These are phyloP conservation scores for Euclidia mi DNA, from an alignment of 2,888 invertebrate genomes.

Conservation along the genomic window DNA sequence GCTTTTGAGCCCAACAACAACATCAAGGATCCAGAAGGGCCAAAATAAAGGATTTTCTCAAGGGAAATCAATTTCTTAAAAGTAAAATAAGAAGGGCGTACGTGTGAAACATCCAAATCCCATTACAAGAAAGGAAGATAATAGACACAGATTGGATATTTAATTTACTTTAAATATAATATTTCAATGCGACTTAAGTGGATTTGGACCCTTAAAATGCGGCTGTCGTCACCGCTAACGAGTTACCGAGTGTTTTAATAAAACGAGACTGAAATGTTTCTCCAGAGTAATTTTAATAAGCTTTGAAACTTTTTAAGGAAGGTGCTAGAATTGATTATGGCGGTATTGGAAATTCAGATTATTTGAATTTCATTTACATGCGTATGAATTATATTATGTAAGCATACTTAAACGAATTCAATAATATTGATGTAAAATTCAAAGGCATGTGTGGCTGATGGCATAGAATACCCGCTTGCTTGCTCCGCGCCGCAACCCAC, in stretches of 20 bases:
- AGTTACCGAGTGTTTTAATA: constrained; percentile 42
- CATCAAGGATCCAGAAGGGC: too few relatives aligned
- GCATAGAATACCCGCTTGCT: too few relatives aligned
- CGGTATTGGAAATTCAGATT: constrained; percentile 18
- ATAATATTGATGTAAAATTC: too few relatives aligned
- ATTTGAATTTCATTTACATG: constrained; percentile 1
- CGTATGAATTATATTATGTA: background rate
- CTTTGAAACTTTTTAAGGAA: constrained; percentile 30
- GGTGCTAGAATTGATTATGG: constrained; percentile 18
- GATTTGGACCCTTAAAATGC: constrained; percentile 27
- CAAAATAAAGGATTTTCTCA: constrained; percentile 24
- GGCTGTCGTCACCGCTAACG: constrained; percentile 21
- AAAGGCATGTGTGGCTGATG: too few relatives aligned
- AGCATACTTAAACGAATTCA: background rate
- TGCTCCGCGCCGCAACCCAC: too few relatives aligned
- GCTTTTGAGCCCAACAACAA: too few relatives aligned
- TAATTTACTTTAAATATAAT: constrained; percentile 43
- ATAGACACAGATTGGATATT: constrained; percentile 28
- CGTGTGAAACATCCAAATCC: constrained; percentile 10
- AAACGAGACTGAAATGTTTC: constrained; percentile 28
- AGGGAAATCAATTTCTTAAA: constrained; percentile 46
- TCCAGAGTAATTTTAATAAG: constrained; percentile 33
- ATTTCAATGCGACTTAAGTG: constrained; percentile 26
- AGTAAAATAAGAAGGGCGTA: constrained; percentile 24
- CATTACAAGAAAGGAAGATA: constrained; percentile 32